A percentile compares a stretch with the other conserved stretches of the same genome.
Evolutionary conservation across 2,113 vertebrate genomes (phyloP).

Genomic region (Tachuris rubrigastra): DNA sequence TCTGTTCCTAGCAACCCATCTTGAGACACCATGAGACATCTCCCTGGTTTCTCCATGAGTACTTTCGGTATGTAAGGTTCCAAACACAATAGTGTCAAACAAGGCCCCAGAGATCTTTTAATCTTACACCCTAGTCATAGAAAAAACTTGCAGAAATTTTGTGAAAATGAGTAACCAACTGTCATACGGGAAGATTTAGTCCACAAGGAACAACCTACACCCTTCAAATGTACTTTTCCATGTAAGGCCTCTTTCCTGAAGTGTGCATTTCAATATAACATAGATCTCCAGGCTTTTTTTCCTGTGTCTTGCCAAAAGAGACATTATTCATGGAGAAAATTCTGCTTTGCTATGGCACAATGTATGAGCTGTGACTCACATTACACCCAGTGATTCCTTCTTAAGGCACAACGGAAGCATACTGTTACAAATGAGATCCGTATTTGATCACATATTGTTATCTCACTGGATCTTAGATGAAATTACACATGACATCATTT

Average conservation of each 20-base stretch:
- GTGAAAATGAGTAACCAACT: background rate
- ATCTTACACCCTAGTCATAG: background rate
- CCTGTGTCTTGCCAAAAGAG: background rate
- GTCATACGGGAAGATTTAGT: background rate
- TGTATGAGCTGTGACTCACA: background rate
- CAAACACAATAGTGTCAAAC: background rate
- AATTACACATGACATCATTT: background rate
- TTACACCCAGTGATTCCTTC: background rate
- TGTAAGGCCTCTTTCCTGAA: background rate
- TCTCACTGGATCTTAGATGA: background rate
- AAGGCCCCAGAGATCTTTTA: background rate
- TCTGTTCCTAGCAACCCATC: background rate
- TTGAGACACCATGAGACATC: background rate
- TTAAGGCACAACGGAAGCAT: background rate
- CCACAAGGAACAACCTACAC: background rate
- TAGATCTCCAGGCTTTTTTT: background rate
- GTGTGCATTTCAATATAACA: background rate
- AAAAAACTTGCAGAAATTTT: background rate
- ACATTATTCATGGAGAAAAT: slow-evolving; percentile 1
- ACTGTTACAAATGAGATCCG: background rate
- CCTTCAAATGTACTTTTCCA: background rate
- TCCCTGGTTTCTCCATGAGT: background rate
- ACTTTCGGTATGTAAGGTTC: background rate
- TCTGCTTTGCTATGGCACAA: background rate
- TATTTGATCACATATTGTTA: background rate